Evolutionary conservation across 2,797 vertebrate species (phyloP).

Genomic region (Eidolon dupreanum): DNA sequence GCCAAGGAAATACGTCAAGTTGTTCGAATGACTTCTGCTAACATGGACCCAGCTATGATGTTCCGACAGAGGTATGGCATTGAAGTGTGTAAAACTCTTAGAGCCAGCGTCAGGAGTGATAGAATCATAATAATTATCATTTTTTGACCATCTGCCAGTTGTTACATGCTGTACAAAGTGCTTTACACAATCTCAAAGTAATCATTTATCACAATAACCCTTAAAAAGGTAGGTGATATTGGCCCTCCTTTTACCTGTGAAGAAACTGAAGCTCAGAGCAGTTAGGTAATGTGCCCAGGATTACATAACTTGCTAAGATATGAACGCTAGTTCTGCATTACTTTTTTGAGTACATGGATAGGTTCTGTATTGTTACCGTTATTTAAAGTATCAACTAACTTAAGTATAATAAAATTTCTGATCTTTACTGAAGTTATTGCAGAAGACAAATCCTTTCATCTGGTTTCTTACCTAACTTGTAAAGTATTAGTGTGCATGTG

Average conservation of each 20-base stretch:
- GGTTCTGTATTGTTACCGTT: not conserved
- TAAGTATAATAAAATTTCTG: not conserved
- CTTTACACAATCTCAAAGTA: not conserved
- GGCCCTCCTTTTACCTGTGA: not conserved
- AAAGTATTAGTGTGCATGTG: not conserved
- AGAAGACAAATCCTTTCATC: not conserved
- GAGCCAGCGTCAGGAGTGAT: not conserved
- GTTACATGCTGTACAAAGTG: not conserved
- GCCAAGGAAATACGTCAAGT: conserved; percentile 97
- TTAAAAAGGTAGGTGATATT: conserved; percentile 8
- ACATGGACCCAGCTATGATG: conserved; percentile 98
- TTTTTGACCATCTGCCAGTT: not conserved
- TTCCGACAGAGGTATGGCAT: conserved; percentile 95
- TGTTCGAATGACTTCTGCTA: conserved; percentile 95
- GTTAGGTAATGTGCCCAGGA: not conserved
- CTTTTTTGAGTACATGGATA: not conserved
- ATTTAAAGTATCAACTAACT: not conserved
- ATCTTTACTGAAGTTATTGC: not conserved
- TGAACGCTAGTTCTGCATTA: not conserved
- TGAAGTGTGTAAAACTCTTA: not conserved
- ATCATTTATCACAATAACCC: not conserved
- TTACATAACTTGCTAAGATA: conserved; percentile 1
- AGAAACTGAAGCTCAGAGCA: not conserved
- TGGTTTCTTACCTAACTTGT: conserved; percentile 18
- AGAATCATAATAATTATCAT: not conserved